A percentile compares a stretch with the other conserved stretches of the same genome.
Conservation (phyloP, 2,797 vertebrate genomes). For the Tadarida brasiliensis region DNA sequence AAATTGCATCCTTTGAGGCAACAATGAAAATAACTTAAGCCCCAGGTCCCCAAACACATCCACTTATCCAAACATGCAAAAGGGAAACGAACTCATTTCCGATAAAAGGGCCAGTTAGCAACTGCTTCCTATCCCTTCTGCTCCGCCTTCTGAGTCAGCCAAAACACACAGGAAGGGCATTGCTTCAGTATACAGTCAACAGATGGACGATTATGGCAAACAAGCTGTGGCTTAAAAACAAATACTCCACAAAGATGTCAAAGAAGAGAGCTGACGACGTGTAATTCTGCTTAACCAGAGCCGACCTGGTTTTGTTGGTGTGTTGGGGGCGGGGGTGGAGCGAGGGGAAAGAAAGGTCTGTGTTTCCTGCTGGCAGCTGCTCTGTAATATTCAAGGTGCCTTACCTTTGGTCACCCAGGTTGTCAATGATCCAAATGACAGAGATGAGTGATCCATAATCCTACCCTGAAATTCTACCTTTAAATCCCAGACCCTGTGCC, state of each 20-base stretch:
- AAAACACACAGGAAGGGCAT: neutral
- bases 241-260: neutral
- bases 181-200: neutral
- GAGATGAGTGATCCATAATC: neutral
- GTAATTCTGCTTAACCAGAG: neutral
- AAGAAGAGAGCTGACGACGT: neutral
- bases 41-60: neutral
- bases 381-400: neutral
- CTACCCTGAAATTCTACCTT: neutral
- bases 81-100: neutral
- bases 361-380: neutral
- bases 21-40: neutral
- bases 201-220: conserved; percentile 7
- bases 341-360: neutral
- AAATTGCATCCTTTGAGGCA: neutral
- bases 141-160: neutral
- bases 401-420: neutral
- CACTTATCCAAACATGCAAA: neutral
- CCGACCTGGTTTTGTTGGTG: neutral
- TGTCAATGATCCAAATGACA: neutral
- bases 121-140: neutral
- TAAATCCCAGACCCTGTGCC: neutral
- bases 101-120: conserved; percentile 5
- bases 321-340: accelerated
- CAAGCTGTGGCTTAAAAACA: neutral